These are phyloP conservation scores for Apeltes quadracus DNA, from an alignment of 2,113 vertebrate species.

Conservation along the genomic window DNA sequence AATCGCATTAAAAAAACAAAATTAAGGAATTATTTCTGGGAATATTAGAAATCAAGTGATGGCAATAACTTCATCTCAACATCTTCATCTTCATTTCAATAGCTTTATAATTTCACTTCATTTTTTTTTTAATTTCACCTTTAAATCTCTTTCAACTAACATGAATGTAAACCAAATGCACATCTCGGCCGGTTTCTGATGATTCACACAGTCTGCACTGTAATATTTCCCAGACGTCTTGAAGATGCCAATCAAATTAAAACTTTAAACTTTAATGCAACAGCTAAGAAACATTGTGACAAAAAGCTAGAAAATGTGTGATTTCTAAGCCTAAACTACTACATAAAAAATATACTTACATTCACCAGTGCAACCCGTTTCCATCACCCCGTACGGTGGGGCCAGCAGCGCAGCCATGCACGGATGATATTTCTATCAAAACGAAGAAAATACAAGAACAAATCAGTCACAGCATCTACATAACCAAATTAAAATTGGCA, in stretches of 20 bases:
- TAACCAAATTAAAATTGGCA: not conserved
- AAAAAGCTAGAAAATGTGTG: slow-evolving; percentile 12
- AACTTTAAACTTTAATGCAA: not conserved
- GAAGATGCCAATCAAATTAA: not conserved
- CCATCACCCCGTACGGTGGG: slow-evolving; percentile 97
- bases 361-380: slow-evolving; percentile 89
- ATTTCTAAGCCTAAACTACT: not conserved
- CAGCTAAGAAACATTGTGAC: not conserved
- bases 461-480: slow-evolving; percentile 49
- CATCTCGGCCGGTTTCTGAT: not conserved
- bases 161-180: not conserved
- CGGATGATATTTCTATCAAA: slow-evolving; percentile 91
- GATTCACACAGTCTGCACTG: not conserved
- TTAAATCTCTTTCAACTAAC: not conserved
- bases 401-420: slow-evolving; percentile 95
- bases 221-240: not conserved
- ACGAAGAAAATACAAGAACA: slow-evolving; percentile 4
- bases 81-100: not conserved
- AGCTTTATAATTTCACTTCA: not conserved
- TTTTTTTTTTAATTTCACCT: too few species aligned
- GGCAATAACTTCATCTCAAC: not conserved
- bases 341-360: slow-evolving; percentile 83
- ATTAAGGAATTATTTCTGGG: not conserved
- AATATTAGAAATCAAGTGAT: not conserved
- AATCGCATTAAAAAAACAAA: not conserved